A percentile compares a stretch with the other conserved stretches of the same genome.
phyloP scores from a whole-genome alignment of 2,888 invertebrate species.

The Agrilus cyanescens region DNA sequence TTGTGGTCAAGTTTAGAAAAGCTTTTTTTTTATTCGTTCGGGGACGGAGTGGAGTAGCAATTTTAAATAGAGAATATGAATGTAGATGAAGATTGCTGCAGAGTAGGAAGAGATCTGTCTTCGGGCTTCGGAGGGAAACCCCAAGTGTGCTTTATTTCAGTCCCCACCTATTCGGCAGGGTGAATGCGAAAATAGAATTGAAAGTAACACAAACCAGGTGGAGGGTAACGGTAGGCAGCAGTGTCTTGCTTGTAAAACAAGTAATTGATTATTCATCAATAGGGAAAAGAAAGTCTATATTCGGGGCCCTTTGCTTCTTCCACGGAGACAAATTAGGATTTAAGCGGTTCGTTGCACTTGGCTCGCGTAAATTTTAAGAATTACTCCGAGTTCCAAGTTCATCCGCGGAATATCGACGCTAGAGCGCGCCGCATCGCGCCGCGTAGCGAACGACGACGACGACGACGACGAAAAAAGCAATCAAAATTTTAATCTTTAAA shows the following conservation, averaged over 20 bases:
- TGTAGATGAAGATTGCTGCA: constrained; percentile 3
- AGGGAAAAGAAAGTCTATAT: constrained; percentile 32
- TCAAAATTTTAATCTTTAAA: too few species aligned
- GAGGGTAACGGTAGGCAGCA: constrained; percentile 28
- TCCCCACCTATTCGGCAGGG: constrained; percentile 13
- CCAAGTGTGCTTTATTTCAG: background rate
- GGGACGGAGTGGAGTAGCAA: too few species aligned
- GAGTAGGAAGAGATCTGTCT: constrained; percentile 2
- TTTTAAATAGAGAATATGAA: constrained; percentile 3
- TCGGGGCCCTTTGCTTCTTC: constrained; percentile 20
- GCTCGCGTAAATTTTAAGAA: constrained; percentile 26
- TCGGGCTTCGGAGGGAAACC: constrained; percentile 2
- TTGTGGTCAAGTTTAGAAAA: too few species aligned
- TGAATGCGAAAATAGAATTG: constrained; percentile 29
- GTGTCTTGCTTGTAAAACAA: constrained; percentile 33
- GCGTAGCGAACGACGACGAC: too few species aligned
- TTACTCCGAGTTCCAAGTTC: constrained; percentile 16
- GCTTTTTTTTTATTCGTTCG: too few species aligned
- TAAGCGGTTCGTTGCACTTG: constrained; percentile 33
- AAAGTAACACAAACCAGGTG: constrained; percentile 34
- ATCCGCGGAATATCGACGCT: constrained; percentile 6
- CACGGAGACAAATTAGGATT: constrained; percentile 34
- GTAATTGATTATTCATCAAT: constrained; percentile 40
- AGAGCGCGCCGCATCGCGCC: background rate
- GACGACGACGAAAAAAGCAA: too few species aligned